Evolutionary conservation across 2,888 invertebrate genomes (phyloP), one percentile per base, ranked within the genome.

Genomic region (Eupeodes luniger): DNA sequence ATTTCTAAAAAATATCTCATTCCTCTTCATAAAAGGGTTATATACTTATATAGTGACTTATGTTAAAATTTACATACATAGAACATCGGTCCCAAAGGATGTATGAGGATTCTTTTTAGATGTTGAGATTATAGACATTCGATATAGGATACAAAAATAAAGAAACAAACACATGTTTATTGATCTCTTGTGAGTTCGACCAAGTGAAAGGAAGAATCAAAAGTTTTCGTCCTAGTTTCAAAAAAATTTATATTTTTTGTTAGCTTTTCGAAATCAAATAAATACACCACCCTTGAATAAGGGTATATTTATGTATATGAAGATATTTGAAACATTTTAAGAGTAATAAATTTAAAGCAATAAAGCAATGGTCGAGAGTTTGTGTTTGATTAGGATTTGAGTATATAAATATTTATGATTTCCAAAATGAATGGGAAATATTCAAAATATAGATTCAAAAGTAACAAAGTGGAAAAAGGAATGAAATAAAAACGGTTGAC

Each of bases 1-100:
- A 59, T n/a, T 36, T 59, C 57, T 4, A 34, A 59, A 6, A 59
- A 9, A 59, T 59, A 7, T 9, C 34, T 9, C 40, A 40, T 6
- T 27, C 27, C 12, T 14, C 27, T 5, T 14, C 57, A 57, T 57
- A 40, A 40, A 40, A 9, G 40, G 4, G 40, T 40, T 40, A 16
- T 53, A 57, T 2, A 57, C 4, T 40, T 40, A 16, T 53, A 57
- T 2, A 57, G 27, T 57, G 57, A 14, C 6, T 40, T 34, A 59
- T 59, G 59, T 36, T 14, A n/a, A 59, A 59, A 59, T 59, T 59
- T 59, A 34, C 59, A 59, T 36, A n/a, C n/a, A n/a, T n/a, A 36
- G 59, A 34, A 59, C 59, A 59, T 59, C 9, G 7, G 59, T 34
- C 36, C 51, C n/a, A 14, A 3, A 59, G 34, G 27, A 14, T 59